phyloP scores from a whole-genome alignment of 2,113 vertebrate genomes.

The Rana temporaria region DNA sequence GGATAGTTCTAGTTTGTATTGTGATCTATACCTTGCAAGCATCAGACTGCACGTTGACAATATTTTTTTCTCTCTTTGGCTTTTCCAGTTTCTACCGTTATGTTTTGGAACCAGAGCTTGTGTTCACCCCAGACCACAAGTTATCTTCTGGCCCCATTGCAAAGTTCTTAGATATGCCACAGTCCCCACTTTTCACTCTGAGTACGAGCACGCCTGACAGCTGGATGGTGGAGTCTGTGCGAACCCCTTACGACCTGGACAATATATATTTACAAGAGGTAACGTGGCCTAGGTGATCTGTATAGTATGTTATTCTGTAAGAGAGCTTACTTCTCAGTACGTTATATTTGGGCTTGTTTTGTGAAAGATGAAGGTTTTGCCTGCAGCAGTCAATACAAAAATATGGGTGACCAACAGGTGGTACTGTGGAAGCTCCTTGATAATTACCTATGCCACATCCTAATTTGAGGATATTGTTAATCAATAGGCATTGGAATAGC shows the following conservation, averaged over 20 bases:
- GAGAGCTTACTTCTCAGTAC: too few species aligned
- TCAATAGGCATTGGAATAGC: too few species aligned
- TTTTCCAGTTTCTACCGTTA: slow-evolving; percentile 91
- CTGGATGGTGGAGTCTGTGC: slow-evolving; percentile 98
- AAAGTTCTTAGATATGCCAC: slow-evolving; percentile 96
- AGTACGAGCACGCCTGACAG: slow-evolving; percentile 95
- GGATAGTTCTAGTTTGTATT: too few species aligned
- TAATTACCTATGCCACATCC: too few species aligned
- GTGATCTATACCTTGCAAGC: too few species aligned
- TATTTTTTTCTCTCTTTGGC: slow-evolving; percentile 40
- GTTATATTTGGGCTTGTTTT: too few species aligned
- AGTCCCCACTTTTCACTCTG: slow-evolving; percentile 92
- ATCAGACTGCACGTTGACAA: neutral
- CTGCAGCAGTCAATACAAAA: too few species aligned
- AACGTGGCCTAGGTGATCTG: slow-evolving; percentile 1
- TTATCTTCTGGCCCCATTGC: slow-evolving; percentile 89
- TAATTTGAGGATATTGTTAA: too few species aligned
- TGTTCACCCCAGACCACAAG: slow-evolving; percentile 82
- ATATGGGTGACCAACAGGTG: too few species aligned
- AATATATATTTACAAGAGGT: slow-evolving; percentile 98
- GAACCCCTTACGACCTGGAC: slow-evolving; percentile 93
- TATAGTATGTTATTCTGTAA: too few species aligned
- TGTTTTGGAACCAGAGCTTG: slow-evolving; percentile 90
- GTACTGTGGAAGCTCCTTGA: too few species aligned
- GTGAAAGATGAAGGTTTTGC: too few species aligned